These are phyloP conservation scores for Ianthella basta DNA, from an alignment of 37 sponge, comb jelly and placozoan species.

Conservation along the genomic window DNA sequence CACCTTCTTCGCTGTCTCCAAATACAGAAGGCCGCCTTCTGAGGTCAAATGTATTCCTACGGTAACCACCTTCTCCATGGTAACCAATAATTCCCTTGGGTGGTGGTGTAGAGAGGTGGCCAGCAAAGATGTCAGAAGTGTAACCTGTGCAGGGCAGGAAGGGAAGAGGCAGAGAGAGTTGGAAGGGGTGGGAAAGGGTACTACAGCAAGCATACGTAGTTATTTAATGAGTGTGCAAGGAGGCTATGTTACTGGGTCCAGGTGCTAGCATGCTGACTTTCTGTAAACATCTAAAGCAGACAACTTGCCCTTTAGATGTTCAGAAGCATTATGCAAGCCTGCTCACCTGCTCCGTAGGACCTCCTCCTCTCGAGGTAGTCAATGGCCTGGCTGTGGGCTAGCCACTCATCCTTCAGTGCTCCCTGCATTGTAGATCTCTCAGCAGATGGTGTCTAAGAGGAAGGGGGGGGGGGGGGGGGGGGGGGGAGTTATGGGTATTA, in stretches of 20 bases:
- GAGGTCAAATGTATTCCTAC: constrained; percentile 77
- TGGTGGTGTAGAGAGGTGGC: constrained; percentile 63
- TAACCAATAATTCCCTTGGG: constrained; percentile 54
- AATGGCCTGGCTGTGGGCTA: constrained; percentile 2
- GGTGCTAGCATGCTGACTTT: too few species aligned
- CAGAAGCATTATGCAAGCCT: not conserved
- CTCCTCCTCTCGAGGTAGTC: constrained; percentile 37
- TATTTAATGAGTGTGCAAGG: not conserved
- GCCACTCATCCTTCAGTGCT: not conserved
- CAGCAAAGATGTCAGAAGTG: constrained; percentile 61
- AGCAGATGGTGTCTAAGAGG: too few species aligned
- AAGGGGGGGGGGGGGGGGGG: too few species aligned
- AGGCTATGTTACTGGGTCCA: not conserved
- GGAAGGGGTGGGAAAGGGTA: not conserved
- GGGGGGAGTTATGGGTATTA: not conserved
- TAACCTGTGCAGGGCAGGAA: constrained; percentile 63
- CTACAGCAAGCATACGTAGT: not conserved
- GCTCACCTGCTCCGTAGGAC: constrained; percentile 16
- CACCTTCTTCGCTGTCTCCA: constrained; percentile 42
- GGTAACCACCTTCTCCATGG: constrained; percentile 73
- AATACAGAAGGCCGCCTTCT: constrained; percentile 62
- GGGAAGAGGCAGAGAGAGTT: not conserved
- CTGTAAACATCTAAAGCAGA: too few species aligned
- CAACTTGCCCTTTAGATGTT: not conserved
- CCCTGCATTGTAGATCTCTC: constrained; percentile 36